phyloP scores from a whole-genome alignment of 2,888 invertebrate species.

The Galeopsomyia nigrocyanea region DNA sequence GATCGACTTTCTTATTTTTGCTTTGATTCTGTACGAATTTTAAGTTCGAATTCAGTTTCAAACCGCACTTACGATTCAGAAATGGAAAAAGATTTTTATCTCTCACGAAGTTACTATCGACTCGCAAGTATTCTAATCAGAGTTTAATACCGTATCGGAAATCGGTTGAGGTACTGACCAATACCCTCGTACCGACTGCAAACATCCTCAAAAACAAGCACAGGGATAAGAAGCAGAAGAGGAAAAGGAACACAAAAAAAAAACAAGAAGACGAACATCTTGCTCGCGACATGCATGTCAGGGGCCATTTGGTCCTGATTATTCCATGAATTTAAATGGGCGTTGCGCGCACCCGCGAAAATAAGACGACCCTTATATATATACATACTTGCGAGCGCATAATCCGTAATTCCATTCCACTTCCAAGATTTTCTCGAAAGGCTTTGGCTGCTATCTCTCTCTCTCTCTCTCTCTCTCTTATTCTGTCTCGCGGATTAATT shows the following conservation, averaged over 20 bases:
- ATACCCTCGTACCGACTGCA: background rate
- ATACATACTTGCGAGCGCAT: conserved; percentile 46
- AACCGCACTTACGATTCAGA: no score
- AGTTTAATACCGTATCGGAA: conserved; percentile 40
- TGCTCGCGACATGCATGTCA: conserved; percentile 20
- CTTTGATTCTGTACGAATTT: no score
- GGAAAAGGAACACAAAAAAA: no score
- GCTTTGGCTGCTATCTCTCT: conserved; percentile 13
- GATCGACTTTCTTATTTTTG: no score
- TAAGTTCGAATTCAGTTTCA: no score
- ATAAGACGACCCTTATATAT: conserved; percentile 42
- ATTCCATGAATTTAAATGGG: conserved; percentile 67
- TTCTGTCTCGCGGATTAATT: conserved; percentile 53
- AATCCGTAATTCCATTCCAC: conserved; percentile 58
- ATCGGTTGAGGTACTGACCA: conserved; percentile 21
- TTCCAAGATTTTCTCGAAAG: background rate
- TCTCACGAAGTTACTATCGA: no score
- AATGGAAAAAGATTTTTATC: no score
- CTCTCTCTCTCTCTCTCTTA: conserved; percentile 47
- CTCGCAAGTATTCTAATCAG: conserved; percentile 16
- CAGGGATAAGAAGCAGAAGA: background rate
- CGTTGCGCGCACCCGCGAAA: background rate
- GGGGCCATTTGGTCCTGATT: conserved; percentile 53
- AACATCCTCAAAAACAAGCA: conserved; percentile 1
- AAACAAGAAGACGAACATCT: no score